phyloP scores from a whole-genome alignment of 1,140 invertebrate species.

The Leptinotarsa lineolata region DNA sequence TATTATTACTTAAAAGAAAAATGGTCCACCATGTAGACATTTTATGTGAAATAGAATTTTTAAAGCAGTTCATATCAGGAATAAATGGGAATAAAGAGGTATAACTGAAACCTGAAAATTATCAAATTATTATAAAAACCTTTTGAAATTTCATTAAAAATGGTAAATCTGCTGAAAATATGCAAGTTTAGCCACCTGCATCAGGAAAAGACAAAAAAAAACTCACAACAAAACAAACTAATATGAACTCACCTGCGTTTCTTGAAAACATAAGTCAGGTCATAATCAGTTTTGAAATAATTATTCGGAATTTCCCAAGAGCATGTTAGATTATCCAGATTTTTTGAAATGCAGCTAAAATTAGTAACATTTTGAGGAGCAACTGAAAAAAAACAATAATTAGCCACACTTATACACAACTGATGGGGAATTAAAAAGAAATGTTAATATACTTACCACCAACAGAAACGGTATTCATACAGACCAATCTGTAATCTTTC shows the following conservation, averaged over 20 bases:
- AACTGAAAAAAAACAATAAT: constrained; percentile 31
- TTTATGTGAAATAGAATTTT: neutral
- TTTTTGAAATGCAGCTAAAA: constrained; percentile 67
- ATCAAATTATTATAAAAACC: neutral
- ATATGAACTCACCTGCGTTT: constrained; percentile 3
- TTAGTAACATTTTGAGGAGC: constrained; percentile 62
- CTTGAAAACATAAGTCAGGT: constrained; percentile 48
- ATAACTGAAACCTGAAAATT: neutral
- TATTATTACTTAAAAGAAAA: too few species aligned
- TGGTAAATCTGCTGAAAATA: neutral
- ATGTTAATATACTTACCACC: constrained; percentile 39
- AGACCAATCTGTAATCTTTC: constrained; percentile 20
- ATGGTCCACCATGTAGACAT: too few species aligned
- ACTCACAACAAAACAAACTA: neutral
- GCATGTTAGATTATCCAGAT: constrained; percentile 68
- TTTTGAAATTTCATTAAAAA: neutral
- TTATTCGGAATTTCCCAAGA: constrained; percentile 61
- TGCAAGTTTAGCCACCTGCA: neutral
- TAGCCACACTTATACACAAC: neutral
- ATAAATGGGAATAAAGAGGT: neutral
- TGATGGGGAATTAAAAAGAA: neutral
- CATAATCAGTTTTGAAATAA: constrained; percentile 61
- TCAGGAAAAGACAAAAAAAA: neutral
- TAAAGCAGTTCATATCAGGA: neutral
- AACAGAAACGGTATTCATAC: constrained; percentile 41